phyloP scores from a whole-genome alignment of 2,797 vertebrate species.

The Eupleurogrammus muticus region DNA sequence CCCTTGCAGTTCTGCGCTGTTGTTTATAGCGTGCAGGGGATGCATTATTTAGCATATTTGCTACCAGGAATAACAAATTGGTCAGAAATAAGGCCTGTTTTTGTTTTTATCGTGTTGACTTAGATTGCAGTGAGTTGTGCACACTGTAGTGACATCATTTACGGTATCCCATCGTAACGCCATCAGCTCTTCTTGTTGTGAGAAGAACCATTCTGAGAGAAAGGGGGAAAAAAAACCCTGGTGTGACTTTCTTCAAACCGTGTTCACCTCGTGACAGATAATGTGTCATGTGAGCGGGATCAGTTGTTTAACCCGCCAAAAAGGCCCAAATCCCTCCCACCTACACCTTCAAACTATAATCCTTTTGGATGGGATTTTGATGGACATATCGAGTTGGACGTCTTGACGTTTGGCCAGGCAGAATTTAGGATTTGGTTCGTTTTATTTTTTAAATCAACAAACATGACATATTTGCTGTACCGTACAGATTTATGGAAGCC shows the following conservation, averaged over 20 bases:
- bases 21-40: slow-evolving; percentile 20
- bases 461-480: slow-evolving; percentile 4
- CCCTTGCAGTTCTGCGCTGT: slow-evolving; percentile 21
- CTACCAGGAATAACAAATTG: slow-evolving; percentile 19
- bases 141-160: slow-evolving; percentile 3
- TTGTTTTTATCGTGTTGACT: slow-evolving; percentile 2
- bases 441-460: background rate
- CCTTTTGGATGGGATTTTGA: background rate
- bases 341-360: background rate
- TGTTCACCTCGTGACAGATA: slow-evolving; percentile 9
- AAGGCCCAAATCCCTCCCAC: background rate
- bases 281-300: slow-evolving; percentile 13
- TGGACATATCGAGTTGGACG: background rate
- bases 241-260: slow-evolving; percentile 5
- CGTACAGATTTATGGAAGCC: slow-evolving; percentile 24
- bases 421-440: background rate
- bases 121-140: background rate
- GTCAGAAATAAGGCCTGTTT: slow-evolving; percentile 28
- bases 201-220: background rate
- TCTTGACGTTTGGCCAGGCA: background rate
- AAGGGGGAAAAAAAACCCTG: slow-evolving; percentile 11
- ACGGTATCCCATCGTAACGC: background rate
- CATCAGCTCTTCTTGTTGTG: background rate
- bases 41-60: slow-evolving; percentile 49
- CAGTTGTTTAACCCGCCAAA: background rate